Percentiles rank a stretch among this genome's conserved stretches.
Conservation (phyloP, 2,888 invertebrate genomes). For the Cerastoderma edule region DNA sequence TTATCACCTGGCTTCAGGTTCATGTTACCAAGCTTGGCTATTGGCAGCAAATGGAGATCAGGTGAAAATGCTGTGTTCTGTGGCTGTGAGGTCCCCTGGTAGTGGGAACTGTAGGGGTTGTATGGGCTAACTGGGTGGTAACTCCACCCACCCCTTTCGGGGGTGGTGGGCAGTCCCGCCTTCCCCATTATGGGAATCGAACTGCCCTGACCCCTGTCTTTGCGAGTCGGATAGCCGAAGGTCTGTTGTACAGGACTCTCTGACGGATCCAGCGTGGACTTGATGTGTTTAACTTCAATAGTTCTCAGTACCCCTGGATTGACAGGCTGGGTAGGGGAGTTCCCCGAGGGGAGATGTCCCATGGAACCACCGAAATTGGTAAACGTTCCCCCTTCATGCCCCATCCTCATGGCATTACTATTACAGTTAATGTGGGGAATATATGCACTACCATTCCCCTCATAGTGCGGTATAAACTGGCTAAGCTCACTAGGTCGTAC, state of each 20-base stretch:
- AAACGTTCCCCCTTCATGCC: slow-evolving; percentile 15
- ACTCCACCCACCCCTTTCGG: slow-evolving; percentile 30
- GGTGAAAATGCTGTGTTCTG: slow-evolving; percentile 38
- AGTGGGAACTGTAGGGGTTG: slow-evolving; percentile 28
- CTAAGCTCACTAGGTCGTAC: slow-evolving; percentile 60
- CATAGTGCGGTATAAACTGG: slow-evolving; percentile 53
- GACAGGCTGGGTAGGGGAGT: slow-evolving; percentile 39
- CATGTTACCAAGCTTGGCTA: slow-evolving; percentile 26
- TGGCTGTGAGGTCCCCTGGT: slow-evolving; percentile 34
- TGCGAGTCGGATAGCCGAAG: slow-evolving; percentile 34
- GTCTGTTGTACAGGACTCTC: slow-evolving; percentile 1
- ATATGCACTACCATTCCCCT: slow-evolving; percentile 28
- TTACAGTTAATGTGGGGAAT: slow-evolving; percentile 61
- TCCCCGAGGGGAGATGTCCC: slow-evolving; percentile 48
- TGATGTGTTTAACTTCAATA: slow-evolving; percentile 58
- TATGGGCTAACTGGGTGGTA: slow-evolving; percentile 33
- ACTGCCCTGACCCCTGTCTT: slow-evolving; percentile 34
- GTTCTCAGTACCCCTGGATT: slow-evolving; percentile 39
- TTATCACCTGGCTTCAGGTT: slow-evolving; percentile 28
- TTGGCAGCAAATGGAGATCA: slow-evolving; percentile 37
- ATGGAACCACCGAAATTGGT: slow-evolving; percentile 32
- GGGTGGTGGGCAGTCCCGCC: background rate
- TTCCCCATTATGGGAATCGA: slow-evolving; percentile 27
- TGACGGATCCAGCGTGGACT: slow-evolving; percentile 36
- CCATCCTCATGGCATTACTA: slow-evolving; percentile 26